Percentiles rank a stretch among this genome's conserved stretches.
These are phyloP conservation scores for Aphis craccivora DNA, from an alignment of 1,140 invertebrate genomes.

Conservation along the genomic window DNA sequence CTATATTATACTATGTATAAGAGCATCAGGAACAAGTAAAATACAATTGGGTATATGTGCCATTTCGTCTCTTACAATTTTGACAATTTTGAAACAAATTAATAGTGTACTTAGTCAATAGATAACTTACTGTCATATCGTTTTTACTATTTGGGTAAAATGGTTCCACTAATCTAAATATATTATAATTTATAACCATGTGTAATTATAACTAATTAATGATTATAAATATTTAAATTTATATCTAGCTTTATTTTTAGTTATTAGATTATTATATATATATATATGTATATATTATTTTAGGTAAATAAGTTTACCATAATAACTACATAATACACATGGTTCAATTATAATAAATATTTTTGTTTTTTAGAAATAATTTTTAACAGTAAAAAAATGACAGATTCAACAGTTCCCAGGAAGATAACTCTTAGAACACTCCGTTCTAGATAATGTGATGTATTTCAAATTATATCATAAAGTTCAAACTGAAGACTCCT, in stretches of 20 bases:
- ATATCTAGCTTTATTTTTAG: too few relatives aligned
- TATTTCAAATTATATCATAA: not conserved
- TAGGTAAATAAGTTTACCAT: not conserved
- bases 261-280: too few relatives aligned
- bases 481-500: not conserved
- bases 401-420: not conserved
- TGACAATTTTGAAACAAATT: not conserved
- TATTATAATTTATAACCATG: too few relatives aligned
- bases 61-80: too few relatives aligned
- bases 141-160: too few relatives aligned
- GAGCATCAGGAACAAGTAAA: too few relatives aligned
- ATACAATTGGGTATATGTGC: too few relatives aligned
- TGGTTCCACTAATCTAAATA: too few relatives aligned
- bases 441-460: not conserved
- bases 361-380: slow-evolving; percentile 15
- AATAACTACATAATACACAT: not conserved
- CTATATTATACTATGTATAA: too few relatives aligned
- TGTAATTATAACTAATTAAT: too few relatives aligned
- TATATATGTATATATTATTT: too few relatives aligned
- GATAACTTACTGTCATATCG: not conserved
- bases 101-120: not conserved
- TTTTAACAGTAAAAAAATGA: not conserved
- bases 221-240: too few relatives aligned
- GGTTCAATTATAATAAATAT: not conserved
- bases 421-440: slow-evolving; percentile 7